Conservation (phyloP, 2,797 vertebrate species). For the Mareca penelope region DNA sequence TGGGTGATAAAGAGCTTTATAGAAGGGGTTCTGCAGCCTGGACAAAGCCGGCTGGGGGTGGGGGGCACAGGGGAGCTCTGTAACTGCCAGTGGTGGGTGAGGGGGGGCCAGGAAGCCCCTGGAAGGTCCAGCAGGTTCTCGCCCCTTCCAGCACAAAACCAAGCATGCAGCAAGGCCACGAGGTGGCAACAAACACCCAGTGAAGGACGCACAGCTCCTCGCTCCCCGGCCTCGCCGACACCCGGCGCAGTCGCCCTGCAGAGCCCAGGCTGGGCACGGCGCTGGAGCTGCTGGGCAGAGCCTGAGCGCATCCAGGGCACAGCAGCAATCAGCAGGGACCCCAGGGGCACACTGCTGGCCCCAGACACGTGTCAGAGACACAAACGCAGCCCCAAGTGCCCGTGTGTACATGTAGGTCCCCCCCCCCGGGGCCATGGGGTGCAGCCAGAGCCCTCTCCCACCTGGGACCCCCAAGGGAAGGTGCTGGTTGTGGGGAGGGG, state of each 20-base stretch:
- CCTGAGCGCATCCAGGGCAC: rapidly evolving
- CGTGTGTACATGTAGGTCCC: too few relatives aligned
- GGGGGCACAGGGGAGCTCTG: neutral
- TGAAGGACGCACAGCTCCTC: neutral
- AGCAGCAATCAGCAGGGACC: neutral
- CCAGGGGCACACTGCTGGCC: rapidly evolving
- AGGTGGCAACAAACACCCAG: constrained; percentile 58
- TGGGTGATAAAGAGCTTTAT: neutral
- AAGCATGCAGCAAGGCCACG: neutral
- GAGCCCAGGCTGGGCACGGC: neutral
- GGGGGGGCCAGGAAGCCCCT: neutral
- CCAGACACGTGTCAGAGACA: neutral
- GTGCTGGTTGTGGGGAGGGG: neutral
- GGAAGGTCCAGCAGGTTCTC: neutral
- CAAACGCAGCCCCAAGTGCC: too few relatives aligned
- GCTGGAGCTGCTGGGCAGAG: neutral
- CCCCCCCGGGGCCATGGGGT: neutral
- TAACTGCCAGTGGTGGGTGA: neutral
- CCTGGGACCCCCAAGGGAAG: neutral
- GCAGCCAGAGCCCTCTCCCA: neutral
- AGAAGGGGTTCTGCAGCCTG: neutral
- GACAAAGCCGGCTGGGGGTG: neutral
- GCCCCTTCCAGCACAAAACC: neutral
- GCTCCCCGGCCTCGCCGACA: neutral
- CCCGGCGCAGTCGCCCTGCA: neutral